These are phyloP conservation scores for Anagyrus pseudococci DNA, from an alignment of 2,888 invertebrate genomes.

Conservation along the genomic window DNA sequence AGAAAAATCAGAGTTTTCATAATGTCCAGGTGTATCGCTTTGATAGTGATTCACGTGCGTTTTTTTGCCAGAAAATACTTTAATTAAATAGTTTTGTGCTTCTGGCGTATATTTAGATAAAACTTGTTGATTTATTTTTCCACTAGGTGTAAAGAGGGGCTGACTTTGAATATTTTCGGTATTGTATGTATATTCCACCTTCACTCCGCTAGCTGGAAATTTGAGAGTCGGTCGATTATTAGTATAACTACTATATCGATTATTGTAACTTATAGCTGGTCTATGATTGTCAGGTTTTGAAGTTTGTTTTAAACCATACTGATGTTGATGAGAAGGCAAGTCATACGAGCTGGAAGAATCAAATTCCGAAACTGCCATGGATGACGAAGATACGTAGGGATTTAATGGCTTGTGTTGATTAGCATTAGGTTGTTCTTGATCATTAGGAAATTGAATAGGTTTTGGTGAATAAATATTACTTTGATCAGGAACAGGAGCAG, in stretches of 20 bases:
- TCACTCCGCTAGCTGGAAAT: constrained; percentile 49
- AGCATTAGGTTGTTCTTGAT: constrained; percentile 21
- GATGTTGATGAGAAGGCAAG: constrained; percentile 12
- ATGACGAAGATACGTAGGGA: constrained; percentile 6
- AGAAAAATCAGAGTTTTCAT: constrained; percentile 48
- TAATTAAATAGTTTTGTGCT: constrained; percentile 47
- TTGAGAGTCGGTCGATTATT: constrained; percentile 39
- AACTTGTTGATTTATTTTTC: constrained; percentile 39
- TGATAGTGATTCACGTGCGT: constrained; percentile 37
- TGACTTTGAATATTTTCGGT: constrained; percentile 39
- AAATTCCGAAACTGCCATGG: neutral
- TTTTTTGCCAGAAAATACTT: constrained; percentile 42
- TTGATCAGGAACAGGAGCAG: neutral
- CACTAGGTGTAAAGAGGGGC: constrained; percentile 38
- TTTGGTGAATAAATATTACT: constrained; percentile 51
- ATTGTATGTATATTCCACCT: constrained; percentile 47
- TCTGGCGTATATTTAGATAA: constrained; percentile 46
- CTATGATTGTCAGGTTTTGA: constrained; percentile 10
- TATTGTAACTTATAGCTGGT: neutral
- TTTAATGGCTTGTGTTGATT: constrained; percentile 12
- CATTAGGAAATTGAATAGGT: constrained; percentile 51
- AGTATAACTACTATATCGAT: constrained; percentile 1
- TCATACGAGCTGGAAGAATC: neutral
- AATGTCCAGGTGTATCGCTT: constrained; percentile 31
- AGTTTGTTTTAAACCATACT: constrained; percentile 19